Evolutionary conservation across 2,113 vertebrate genomes (phyloP).

Genomic region (Gallinago undulata): DNA sequence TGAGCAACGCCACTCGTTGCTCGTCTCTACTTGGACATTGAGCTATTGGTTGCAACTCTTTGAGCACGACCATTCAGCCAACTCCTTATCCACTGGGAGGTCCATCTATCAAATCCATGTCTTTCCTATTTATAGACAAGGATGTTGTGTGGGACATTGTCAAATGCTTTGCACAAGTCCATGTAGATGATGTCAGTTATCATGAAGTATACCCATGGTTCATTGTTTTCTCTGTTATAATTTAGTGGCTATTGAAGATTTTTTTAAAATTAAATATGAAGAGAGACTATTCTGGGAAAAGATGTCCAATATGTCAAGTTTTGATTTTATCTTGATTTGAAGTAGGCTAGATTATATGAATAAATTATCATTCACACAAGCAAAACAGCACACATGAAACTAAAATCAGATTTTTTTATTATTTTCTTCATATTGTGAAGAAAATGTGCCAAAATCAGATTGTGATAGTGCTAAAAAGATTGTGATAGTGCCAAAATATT

Average conservation of each 20-base stretch:
- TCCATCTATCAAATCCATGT: neutral
- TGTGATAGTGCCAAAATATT: neutral
- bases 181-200: neutral
- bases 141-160: neutral
- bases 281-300: neutral
- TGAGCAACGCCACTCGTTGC: neutral
- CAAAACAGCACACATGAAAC: neutral
- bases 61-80: neutral
- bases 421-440: neutral
- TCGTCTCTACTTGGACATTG: neutral
- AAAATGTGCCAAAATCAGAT: neutral
- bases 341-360: neutral
- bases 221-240: neutral
- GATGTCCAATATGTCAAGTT: neutral
- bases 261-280: neutral
- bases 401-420: neutral
- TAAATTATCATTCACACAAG: neutral
- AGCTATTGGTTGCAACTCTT: neutral
- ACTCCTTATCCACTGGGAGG: neutral
- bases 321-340: neutral
- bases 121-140: neutral
- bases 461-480: neutral
- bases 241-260: neutral
- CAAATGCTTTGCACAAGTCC: neutral
- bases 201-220: neutral